phyloP scores from a whole-genome alignment of 2,113 vertebrate genomes.

The Pseudorasbora parva region DNA sequence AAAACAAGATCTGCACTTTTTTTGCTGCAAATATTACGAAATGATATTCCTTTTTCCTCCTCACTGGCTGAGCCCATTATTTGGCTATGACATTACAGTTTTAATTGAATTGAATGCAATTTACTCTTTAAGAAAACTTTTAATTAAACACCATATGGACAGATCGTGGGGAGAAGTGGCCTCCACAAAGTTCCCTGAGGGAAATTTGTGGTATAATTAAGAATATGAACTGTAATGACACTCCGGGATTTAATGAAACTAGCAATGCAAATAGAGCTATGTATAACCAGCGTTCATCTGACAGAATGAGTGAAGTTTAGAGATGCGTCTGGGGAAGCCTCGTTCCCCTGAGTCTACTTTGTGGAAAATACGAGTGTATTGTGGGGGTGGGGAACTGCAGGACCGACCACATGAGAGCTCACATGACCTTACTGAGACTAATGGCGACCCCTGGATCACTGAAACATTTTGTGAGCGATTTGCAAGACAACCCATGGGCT shows the following conservation, averaged over 20 bases:
- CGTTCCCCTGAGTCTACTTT: constrained; percentile 46
- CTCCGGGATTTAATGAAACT: constrained; percentile 80
- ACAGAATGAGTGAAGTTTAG: constrained; percentile 64
- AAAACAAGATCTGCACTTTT: constrained; percentile 53
- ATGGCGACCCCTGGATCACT: background rate
- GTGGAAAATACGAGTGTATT: constrained; percentile 56
- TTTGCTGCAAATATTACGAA: constrained; percentile 72
- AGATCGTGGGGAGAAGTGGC: constrained; percentile 80
- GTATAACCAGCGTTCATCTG: constrained; percentile 75
- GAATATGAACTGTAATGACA: constrained; percentile 86
- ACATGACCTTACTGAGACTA: constrained; percentile 52
- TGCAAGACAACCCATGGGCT: constrained; percentile 15
- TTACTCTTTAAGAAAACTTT: constrained; percentile 86
- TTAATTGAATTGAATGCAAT: constrained; percentile 86
- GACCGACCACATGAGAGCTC: constrained; percentile 35
- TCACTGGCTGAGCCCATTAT: constrained; percentile 78
- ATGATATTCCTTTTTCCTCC: constrained; percentile 44
- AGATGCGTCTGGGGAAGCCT: constrained; percentile 66
- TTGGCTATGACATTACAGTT: constrained; percentile 83
- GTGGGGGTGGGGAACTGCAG: constrained; percentile 37
- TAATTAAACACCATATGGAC: constrained; percentile 85
- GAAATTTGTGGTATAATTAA: constrained; percentile 83
- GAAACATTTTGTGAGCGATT: constrained; percentile 12
- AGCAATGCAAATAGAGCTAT: constrained; percentile 74
- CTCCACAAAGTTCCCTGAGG: constrained; percentile 79